Conservation (phyloP, 92 coral and sea anemone species). For the Montipora capitata region DNA sequence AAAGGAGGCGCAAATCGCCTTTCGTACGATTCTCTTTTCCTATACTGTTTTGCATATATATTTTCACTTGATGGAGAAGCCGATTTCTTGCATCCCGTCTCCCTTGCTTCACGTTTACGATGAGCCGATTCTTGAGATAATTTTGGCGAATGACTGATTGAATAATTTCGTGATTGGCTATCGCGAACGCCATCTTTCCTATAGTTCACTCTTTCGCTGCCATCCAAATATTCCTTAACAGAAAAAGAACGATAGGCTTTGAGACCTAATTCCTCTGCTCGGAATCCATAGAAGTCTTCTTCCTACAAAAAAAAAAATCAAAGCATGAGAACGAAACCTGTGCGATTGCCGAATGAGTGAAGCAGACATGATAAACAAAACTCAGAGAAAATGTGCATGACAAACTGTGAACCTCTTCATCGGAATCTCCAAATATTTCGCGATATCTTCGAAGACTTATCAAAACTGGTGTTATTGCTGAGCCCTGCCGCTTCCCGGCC, state of each 20-base stretch:
- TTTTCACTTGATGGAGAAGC: constrained; percentile 63
- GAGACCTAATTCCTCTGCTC: constrained; percentile 95
- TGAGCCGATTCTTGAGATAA: constrained; percentile 13
- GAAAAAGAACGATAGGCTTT: constrained; percentile 87
- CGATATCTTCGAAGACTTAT: constrained; percentile 88
- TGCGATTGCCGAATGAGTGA: neutral
- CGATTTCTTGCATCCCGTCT: constrained; percentile 16
- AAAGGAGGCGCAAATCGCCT: constrained; percentile 81
- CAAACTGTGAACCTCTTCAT: constrained; percentile 90
- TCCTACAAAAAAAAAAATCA: constrained; percentile 67
- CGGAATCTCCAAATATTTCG: constrained; percentile 98
- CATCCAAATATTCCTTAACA: constrained; percentile 28
- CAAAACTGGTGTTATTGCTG: constrained; percentile 74
- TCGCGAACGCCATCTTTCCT: constrained; percentile 39
- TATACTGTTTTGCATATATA: constrained; percentile 94
- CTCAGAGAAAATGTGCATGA: constrained; percentile 64
- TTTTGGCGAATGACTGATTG: constrained; percentile 21
- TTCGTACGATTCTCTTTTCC: constrained; percentile 95
- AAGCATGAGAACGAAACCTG: constrained; percentile 14
- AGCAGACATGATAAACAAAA: constrained; percentile 61
- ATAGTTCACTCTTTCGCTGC: constrained; percentile 35
- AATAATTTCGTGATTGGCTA: constrained; percentile 1
- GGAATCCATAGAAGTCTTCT: constrained; percentile 94
- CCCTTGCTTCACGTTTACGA: constrained; percentile 14
- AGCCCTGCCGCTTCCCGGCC: constrained; percentile 34